phyloP scores from a whole-genome alignment of 2,113 vertebrate species.

The Trochalopteron elliotii region DNA sequence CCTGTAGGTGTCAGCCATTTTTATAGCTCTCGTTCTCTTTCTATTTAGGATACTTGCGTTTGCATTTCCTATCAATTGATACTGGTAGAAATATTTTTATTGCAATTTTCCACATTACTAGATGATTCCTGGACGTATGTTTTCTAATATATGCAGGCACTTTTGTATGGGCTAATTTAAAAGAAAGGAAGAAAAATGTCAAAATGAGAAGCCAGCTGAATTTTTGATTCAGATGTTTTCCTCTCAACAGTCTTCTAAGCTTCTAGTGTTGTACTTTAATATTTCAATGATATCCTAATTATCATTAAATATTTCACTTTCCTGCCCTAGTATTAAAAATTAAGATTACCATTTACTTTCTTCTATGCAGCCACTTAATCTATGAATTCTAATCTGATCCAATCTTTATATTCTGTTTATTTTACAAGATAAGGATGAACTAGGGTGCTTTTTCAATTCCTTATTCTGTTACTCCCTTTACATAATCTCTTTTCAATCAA shows the following conservation, averaged over 20 bases:
- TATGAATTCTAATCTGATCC: not conserved
- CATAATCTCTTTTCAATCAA: not conserved
- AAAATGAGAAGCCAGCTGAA: not conserved
- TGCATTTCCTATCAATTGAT: not conserved
- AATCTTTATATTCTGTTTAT: not conserved
- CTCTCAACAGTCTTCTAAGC: not conserved
- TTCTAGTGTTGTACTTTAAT: not conserved
- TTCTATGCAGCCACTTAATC: not conserved
- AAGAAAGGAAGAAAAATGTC: not conserved
- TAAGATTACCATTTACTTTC: not conserved
- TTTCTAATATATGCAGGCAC: not conserved
- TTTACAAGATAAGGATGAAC: not conserved
- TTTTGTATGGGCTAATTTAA: not conserved
- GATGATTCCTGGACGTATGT: not conserved
- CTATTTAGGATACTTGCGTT: not conserved
- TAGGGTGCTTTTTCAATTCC: not conserved
- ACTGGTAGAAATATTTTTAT: not conserved
- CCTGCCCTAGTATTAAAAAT: not conserved
- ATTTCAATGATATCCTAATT: not conserved
- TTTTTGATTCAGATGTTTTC: not conserved
- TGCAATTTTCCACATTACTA: not conserved
- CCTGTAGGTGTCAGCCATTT: not conserved
- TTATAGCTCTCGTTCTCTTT: not conserved
- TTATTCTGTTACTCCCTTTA: not conserved
- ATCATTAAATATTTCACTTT: not conserved